Percentiles rank a stretch among this genome's conserved stretches.
Conservation (phyloP, 2,888 invertebrate species). For the Tupiocoris notatus region DNA sequence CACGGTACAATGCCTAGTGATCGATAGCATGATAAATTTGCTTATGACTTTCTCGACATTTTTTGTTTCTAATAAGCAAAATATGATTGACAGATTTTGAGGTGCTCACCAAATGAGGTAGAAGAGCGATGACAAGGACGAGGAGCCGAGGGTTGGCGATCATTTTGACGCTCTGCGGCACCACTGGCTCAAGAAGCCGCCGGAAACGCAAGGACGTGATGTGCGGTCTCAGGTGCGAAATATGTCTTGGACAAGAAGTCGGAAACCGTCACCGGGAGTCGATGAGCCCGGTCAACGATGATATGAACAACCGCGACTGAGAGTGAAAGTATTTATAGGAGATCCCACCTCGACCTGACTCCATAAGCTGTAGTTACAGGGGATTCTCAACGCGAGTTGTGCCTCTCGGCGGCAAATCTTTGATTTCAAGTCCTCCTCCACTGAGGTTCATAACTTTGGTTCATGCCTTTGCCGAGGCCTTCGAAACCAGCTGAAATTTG, state of each 20-base stretch:
- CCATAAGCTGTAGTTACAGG: neutral
- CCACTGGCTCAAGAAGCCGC: neutral
- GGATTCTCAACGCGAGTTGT: neutral
- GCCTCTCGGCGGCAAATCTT: neutral
- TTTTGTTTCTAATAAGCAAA: neutral
- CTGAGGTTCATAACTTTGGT: too few relatives aligned
- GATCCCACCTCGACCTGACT: neutral
- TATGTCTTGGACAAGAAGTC: too few relatives aligned
- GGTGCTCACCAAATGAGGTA: neutral
- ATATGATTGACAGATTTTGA: too few relatives aligned
- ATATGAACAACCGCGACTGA: neutral
- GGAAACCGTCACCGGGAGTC: neutral
- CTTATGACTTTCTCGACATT: too few relatives aligned
- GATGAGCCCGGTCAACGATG: neutral
- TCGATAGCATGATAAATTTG: too few relatives aligned
- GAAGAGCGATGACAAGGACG: neutral
- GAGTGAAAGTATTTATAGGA: neutral
- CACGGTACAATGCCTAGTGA: too few relatives aligned
- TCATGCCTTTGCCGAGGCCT: neutral
- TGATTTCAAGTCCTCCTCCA: too few relatives aligned
- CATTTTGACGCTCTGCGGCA: neutral
- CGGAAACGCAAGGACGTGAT: neutral
- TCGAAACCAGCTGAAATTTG: neutral
- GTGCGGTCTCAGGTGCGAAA: too few relatives aligned
- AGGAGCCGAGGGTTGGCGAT: neutral